Evolutionary conservation across 2,797 vertebrate species (phyloP), one percentile per base, ranked within the genome.

Genomic region (Mus minutoides): DNA sequence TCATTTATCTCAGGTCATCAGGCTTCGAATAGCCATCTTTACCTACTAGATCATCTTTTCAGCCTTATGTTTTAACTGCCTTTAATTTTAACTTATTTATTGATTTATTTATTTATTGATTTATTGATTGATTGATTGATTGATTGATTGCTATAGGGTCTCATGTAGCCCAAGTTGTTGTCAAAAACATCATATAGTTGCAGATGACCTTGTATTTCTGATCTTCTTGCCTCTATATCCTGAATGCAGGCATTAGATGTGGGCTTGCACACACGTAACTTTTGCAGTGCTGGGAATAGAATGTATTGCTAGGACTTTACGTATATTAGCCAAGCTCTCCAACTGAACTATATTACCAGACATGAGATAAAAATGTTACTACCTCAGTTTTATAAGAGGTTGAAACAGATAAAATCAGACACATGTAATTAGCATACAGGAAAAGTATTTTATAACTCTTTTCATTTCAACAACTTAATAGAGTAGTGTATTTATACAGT

Each of bases 401-500:
- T 95, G 46, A 96, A 24, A 34, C 43, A 58, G 5, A 54, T 54
- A 13, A 75, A 89, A 34, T 62, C 54, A n/a, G 56, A 22, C 13
- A 73, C 43, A 34, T 34, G 89, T 6, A 31, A 0, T 69, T 37
- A 64, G 9, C 16, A 58, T 29, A 54, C 19, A 77, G 43, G 13
- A 73, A 80, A 4, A 71, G 56, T 83, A 94, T 54, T 43, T 73
- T 52, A n/a, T 76, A n/a, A 52, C 34, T 60, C 21, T 71, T 76
- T 21, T 94, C 22, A 40, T 76, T 94, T 91, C 75, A 76, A 49
- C 7, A 29, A 93, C 46, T 92, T 79, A 1, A n/a, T 69, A 95
- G 94, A 91, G 60, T 80, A 60, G 49, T 67, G 8, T 17, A 92
- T 73, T 54, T 88, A 34, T 37, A 2, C 6, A 46, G 86, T 69